Base-by-base conservation (phyloP, 2,797 vertebrate species). In the Oryzias dopingdopingensis region DNA sequence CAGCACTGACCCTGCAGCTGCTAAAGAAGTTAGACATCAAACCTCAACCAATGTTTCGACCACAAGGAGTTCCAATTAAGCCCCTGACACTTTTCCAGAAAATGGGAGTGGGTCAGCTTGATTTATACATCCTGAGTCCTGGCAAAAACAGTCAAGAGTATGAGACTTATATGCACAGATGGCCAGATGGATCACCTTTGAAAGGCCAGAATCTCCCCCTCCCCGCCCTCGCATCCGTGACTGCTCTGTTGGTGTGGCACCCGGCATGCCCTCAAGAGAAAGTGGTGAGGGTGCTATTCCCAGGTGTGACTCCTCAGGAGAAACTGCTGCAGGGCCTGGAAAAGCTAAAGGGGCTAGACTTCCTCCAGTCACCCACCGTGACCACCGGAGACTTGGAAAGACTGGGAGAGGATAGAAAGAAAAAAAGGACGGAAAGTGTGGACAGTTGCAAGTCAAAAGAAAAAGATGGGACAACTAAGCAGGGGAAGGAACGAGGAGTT, bases 91-190 rank as follows among this genome's bases (percentile, higher is more conserved):
- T 99, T 20, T 97, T 98, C 73, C 94, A 97, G 76, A 99, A 99
- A 85, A 95, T 99, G 95, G 97, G 97, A 0, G 96, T 99, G 15
- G 97, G 97, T 2, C 90, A 96, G 40, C 26, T 99, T 72, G 96
- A 98, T 74, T 90, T 99, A 80, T 96, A 96, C 1, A 86, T 97
- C 52, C 87, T 99, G 12, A 95, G 92, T 76, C 97, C 97, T 0
- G 88, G 92, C 4, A 92, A 91, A 71, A 94, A 87, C 78, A 95
- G 88, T 77, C 92, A 92, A 82, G 95, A 95, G 67, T 89, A 95
- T 56, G 93, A 95, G 42, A 81, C 83, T 0, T 82, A 96, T 12
- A 88, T 93, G 86, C 92, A 94, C 76, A 92, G 88, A 0, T 96
- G 95, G 95, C 75, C 92, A 2, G 77, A 88, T 49, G 43, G 14